Evolutionary conservation across 2,888 invertebrate genomes (phyloP).

Genomic region (Andrena camellia): DNA sequence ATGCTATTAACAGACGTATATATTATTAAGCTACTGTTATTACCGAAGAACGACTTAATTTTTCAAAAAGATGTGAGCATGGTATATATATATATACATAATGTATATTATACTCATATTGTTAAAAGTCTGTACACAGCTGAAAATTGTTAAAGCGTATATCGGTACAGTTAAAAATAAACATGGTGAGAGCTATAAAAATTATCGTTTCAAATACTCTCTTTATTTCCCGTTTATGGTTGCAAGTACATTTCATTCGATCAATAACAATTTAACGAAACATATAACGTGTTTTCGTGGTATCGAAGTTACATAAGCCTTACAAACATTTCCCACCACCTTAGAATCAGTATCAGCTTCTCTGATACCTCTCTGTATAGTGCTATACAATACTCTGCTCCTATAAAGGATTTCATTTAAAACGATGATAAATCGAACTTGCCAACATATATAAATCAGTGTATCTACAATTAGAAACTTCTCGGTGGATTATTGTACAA

Average conservation of each 20-base stretch:
- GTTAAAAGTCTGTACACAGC: conserved; percentile 60
- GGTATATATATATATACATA: conserved; percentile 45
- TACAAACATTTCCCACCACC: background rate
- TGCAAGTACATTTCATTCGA: background rate
- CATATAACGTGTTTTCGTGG: background rate
- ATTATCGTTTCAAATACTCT: background rate
- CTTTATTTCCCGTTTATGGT: conserved; percentile 41
- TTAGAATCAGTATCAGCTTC: background rate
- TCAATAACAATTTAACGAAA: conserved; percentile 17
- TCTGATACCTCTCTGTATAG: conserved; percentile 15
- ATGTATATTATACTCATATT: conserved; percentile 67
- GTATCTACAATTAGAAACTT: conserved; percentile 20
- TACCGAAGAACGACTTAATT: conserved; percentile 41
- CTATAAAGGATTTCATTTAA: conserved; percentile 11
- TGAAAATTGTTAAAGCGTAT: conserved; percentile 67
- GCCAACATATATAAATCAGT: conserved; percentile 19
- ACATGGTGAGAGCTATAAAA: conserved; percentile 36
- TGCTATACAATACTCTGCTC: conserved; percentile 10
- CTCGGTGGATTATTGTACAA: background rate
- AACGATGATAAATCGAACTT: conserved; percentile 12
- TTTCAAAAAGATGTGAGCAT: conserved; percentile 54
- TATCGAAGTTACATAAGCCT: background rate
- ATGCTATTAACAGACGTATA: conserved; percentile 44
- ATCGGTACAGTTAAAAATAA: conserved; percentile 69
- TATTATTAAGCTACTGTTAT: conserved; percentile 63